Evolutionary conservation across 2,888 invertebrate species (phyloP).

Genomic region (Muschampia plurimacula): DNA sequence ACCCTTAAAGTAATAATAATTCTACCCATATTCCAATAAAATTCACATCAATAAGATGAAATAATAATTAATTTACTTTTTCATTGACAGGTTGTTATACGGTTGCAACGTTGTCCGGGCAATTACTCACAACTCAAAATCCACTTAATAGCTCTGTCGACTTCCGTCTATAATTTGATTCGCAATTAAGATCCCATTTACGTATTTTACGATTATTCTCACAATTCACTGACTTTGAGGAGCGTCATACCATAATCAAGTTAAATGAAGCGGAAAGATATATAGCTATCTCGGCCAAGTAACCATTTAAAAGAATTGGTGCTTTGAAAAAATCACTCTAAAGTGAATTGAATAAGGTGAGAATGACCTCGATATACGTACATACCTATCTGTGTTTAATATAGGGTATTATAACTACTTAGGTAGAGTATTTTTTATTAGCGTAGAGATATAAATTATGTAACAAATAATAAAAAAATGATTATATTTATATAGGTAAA

Average conservation of each 20-base stretch:
- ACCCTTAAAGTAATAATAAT: too few species aligned
- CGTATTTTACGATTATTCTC: constrained; percentile 65
- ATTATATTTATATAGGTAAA: too few species aligned
- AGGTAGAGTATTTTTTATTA: too few species aligned
- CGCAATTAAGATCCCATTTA: constrained; percentile 66
- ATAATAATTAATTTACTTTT: constrained; percentile 2
- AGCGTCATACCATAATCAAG: constrained; percentile 63
- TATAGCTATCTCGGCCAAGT: constrained; percentile 20
- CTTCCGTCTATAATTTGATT: constrained; percentile 58
- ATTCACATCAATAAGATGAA: not conserved
- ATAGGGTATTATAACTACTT: too few species aligned
- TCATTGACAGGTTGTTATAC: not conserved
- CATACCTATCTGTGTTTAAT: too few species aligned
- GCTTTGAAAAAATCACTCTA: not conserved
- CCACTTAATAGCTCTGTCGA: constrained; percentile 44
- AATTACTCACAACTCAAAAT: constrained; percentile 30
- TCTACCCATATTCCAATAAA: too few species aligned
- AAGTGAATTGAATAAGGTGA: not conserved
- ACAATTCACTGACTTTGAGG: constrained; percentile 62
- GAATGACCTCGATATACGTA: too few species aligned
- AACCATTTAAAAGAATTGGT: constrained; percentile 15
- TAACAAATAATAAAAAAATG: too few species aligned
- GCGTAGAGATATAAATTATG: too few species aligned
- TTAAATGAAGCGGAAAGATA: constrained; percentile 60
- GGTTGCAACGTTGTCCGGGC: constrained; percentile 6